phyloP scores from a whole-genome alignment of 2,113 vertebrate genomes.

The Corythaeola cristata region DNA sequence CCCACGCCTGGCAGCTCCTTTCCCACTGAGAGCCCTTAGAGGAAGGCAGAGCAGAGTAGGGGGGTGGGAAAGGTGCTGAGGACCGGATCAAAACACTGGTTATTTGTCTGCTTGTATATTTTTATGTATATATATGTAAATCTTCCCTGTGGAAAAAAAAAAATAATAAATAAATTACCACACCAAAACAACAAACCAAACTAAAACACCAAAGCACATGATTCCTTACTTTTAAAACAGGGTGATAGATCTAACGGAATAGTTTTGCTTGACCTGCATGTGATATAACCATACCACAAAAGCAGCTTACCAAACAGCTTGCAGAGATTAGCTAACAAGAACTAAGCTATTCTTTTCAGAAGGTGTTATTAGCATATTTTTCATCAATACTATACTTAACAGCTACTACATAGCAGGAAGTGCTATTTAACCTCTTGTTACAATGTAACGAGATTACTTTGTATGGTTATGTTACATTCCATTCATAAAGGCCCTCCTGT shows the following conservation, averaged over 20 bases:
- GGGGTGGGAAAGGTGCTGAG: not conserved
- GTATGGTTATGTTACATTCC: constrained; percentile 39
- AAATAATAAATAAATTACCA: too few species aligned
- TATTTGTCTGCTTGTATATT: not conserved
- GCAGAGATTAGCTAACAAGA: constrained; percentile 50
- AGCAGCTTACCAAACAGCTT: constrained; percentile 25
- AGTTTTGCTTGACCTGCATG: not conserved
- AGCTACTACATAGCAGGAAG: constrained; percentile 63
- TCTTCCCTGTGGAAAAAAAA: not conserved
- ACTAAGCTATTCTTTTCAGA: constrained; percentile 32
- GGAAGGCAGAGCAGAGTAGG: not conserved
- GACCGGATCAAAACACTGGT: not conserved
- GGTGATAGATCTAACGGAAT: not conserved
- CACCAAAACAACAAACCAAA: too few species aligned
- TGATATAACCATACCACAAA: not conserved
- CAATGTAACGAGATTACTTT: constrained; percentile 59
- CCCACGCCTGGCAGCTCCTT: not conserved
- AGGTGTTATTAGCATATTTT: constrained; percentile 67
- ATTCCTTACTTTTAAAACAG: not conserved
- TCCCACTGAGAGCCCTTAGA: not conserved
- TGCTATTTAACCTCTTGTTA: constrained; percentile 62
- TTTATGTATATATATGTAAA: not conserved
- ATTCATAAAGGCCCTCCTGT: constrained; percentile 52
- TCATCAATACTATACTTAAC: constrained; percentile 65
- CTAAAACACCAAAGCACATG: too few species aligned